Conservation (phyloP, 2,113 vertebrate species). For the Pterocles orientalis region DNA sequence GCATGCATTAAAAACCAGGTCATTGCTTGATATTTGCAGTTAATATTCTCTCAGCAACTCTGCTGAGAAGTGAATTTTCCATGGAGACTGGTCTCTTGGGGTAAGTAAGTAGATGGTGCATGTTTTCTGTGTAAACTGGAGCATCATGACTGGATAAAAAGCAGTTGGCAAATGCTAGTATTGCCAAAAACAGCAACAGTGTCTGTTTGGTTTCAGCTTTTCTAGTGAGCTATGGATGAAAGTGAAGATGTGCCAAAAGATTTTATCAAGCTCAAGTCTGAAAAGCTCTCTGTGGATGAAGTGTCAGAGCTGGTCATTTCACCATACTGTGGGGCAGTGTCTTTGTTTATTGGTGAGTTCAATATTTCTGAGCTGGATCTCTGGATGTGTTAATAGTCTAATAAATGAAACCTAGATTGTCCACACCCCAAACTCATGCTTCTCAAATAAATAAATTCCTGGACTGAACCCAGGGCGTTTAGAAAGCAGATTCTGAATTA, state of each 20-base stretch:
- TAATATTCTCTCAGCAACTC: background rate
- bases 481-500: background rate
- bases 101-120: background rate
- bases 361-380: background rate
- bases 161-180: background rate
- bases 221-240: conserved; percentile 54
- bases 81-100: background rate
- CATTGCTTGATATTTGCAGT: background rate
- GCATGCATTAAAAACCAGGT: background rate
- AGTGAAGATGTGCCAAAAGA: conserved; percentile 71
- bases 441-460: background rate
- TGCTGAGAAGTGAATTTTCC: background rate
- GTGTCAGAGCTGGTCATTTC: conserved; percentile 81
- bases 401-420: background rate
- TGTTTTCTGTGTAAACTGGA: background rate
- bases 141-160: background rate
- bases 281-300: conserved; percentile 84
- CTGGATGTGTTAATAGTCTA: background rate
- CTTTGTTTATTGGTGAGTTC: conserved; percentile 88
- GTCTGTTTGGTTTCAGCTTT: conserved; percentile 34
- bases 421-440: background rate
- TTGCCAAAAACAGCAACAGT: background rate
- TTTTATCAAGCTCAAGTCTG: conserved; percentile 80
- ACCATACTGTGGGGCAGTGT: conserved; percentile 86
- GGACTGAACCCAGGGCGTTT: background rate